phyloP scores from a whole-genome alignment of 2,113 vertebrate genomes.

The Bagarius yarrelli region DNA sequence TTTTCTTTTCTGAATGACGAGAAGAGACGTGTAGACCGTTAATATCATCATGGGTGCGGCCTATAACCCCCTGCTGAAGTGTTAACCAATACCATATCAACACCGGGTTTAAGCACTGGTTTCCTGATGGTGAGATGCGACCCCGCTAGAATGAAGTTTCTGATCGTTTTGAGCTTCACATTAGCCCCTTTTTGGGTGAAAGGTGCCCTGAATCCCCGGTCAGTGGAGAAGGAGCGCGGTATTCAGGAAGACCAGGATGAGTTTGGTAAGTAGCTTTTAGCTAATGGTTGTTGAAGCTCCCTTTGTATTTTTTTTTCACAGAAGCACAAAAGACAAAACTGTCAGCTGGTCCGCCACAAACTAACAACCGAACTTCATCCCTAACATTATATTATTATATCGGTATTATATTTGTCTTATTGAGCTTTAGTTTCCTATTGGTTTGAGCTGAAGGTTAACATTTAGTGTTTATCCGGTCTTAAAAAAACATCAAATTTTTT shows the following conservation, averaged over 20 bases:
- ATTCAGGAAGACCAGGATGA: conserved; percentile 53
- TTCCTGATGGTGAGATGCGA: conserved; percentile 16
- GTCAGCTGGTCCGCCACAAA: background rate
- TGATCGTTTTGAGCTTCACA: conserved; percentile 25
- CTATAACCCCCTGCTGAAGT: background rate
- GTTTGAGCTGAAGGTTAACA: background rate
- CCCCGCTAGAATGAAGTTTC: conserved; percentile 31
- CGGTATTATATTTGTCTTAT: background rate
- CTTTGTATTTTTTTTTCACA: background rate
- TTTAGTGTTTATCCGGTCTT: background rate
- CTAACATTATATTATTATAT: no score
- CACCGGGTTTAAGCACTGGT: background rate
- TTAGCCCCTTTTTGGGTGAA: conserved; percentile 56
- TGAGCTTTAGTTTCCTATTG: background rate
- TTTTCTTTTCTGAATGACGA: background rate
- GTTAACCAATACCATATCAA: background rate
- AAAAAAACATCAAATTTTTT: background rate
- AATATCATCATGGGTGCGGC: background rate
- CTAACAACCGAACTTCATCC: no score
- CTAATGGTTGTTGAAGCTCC: background rate
- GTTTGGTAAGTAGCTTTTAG: conserved; percentile 58
- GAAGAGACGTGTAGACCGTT: background rate
- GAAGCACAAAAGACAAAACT: no score
- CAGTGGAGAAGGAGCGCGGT: conserved; percentile 17
- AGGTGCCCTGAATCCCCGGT: conserved; percentile 52